A percentile compares a stretch with the other conserved stretches of the same genome.
Evolutionary conservation across 1,140 invertebrate genomes (phyloP).

Genomic region (Zaprionus gabonicus): DNA sequence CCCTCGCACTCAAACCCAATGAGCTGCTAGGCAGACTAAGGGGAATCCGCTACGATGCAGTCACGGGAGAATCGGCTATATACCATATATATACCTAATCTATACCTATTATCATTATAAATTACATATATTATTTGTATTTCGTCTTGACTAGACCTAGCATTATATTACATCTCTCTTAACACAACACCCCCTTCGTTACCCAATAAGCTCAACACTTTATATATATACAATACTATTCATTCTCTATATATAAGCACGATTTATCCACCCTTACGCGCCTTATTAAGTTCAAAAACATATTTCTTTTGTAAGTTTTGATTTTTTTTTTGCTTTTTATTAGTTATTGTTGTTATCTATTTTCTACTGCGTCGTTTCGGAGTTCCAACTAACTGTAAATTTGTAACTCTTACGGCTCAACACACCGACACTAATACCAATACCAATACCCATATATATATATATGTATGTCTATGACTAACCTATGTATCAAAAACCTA

Average conservation of each 20-base stretch:
- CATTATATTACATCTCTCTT: not conserved
- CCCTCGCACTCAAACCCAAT: not conserved
- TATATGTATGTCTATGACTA: not conserved
- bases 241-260: not conserved
- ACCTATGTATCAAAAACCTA: no score
- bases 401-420: slow-evolving; percentile 2
- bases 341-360: not conserved
- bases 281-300: not conserved
- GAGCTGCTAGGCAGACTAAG: not conserved
- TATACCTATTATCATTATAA: not conserved
- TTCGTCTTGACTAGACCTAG: not conserved
- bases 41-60: not conserved
- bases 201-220: not conserved
- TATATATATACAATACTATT: not conserved
- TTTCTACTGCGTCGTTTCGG: slow-evolving; percentile 10
- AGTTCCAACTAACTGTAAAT: slow-evolving; percentile 15
- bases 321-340: not conserved
- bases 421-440: not conserved
- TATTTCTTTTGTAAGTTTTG: not conserved
- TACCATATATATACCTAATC: not conserved
- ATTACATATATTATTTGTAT: slow-evolving; percentile 1
- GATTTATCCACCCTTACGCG: not conserved
- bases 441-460: not conserved
- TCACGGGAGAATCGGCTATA: not conserved
- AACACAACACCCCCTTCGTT: not conserved